Base-by-base conservation (phyloP, 2,797 vertebrate species). In the Poecilia picta region DNA sequence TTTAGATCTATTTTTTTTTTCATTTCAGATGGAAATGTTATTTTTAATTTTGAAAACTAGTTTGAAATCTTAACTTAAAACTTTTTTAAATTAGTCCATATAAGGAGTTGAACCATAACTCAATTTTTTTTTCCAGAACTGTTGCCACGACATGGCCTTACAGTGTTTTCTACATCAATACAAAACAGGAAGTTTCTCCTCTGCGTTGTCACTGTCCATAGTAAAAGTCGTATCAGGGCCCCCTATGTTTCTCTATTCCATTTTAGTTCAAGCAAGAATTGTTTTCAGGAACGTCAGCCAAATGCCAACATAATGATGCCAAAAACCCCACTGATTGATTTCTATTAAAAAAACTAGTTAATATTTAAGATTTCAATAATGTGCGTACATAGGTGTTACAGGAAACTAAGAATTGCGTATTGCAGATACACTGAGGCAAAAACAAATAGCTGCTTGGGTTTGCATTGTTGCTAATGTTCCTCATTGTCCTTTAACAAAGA, bases 141-240 rank as follows among this genome's bases (percentile, higher is more conserved):
- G 71, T 57, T 90, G 72, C 70, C 72, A 36, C 18, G 43, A 28
- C 64, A 51, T 57, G 43, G 57, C 15, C 3, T 4, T 4, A 5
- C 2, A 20, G 59, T 72, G 75, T 73, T 84, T 84, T 72, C 31
- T 36, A n/a, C n/a, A 31, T 81, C 70, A 78, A 18, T 74, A 57
- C 66, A 3, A 18, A 12, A 51, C 51, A 53, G 8, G 66, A 62
- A 73, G 25, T 11, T 79, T 53, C 16, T 68, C 28, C 13, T 73
- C 6, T 72, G 23, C n/a, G 72, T 72, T 77, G 39, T 72, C 72
- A 74, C 53, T 76, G 57, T 74, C 15, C 59, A n/a, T 11, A 16
- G 23, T 72, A 18, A 64, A 75, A 85, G 72, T 20, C 46, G 20
- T 15, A 73, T 36, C 1, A 68, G 28, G 25, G 23, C 4, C 53